Base-by-base conservation (phyloP, 2,797 vertebrate genomes). In the Cirrhinus mrigala region DNA sequence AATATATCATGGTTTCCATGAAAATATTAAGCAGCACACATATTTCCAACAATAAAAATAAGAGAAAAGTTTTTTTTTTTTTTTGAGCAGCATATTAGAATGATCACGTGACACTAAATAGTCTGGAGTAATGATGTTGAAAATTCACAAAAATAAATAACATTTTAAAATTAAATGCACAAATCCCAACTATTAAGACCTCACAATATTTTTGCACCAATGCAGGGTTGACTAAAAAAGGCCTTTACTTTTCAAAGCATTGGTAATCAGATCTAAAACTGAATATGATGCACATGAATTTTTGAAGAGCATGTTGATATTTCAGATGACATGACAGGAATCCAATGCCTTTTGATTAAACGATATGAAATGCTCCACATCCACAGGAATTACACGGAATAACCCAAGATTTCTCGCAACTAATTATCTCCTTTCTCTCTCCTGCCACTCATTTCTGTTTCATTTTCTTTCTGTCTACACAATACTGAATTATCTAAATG, bases 401-500 rank as follows among this genome's bases (percentile, higher is more conserved):
- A 66, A 33, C 15, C 16, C 3, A 54, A 44, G 1, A 66, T 27
- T 50, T 71, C 27, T 56, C 18, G 12, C 29, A 64, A 75, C 16
- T 58, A 75, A 52, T 68, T 46, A 46, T 64, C 8, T 58, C 29
- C 46, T 62, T 60, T 46, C 12, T 75, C 56, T 8, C 52, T 50
- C 16, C 46, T 73, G 52, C 73, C 62, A 24, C 46, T 66, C 56
- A 71, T 40, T 70, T 83, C 50, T 80, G 40, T 81, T 16, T 50
- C 54, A 60, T 74, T 74, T 84, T 74, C 71, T 76, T 69, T 48
- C 10, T 46, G 33, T 56, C 48, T 48, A 24, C 60, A 58, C 37
- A 78, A 78, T 33, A 29, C 52, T 69, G 50, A 46, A 77, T 78
- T 22, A 69, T 69, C 74, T 27, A 69, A 78, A 78, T 27, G 73